phyloP scores from a whole-genome alignment of 2,797 vertebrate species.

The Falco berigora region DNA sequence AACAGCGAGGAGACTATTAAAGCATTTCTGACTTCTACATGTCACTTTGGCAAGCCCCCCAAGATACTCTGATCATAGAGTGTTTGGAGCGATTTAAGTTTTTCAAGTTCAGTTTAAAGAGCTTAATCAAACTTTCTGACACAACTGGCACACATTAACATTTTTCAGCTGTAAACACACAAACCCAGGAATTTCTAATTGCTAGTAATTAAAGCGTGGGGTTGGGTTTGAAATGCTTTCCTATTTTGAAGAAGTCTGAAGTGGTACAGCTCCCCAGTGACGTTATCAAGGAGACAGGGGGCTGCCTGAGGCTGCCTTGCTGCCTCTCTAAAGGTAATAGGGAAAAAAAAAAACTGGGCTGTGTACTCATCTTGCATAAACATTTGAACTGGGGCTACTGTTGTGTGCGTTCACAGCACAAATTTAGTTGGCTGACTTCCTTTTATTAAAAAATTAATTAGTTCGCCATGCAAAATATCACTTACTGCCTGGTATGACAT shows the following conservation, averaged over 20 bases:
- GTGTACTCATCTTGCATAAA: slow-evolving; percentile 6
- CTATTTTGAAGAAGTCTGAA: slow-evolving; percentile 41
- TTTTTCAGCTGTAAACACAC: slow-evolving; percentile 59
- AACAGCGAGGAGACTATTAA: neutral
- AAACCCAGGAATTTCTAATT: slow-evolving; percentile 59
- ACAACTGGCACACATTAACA: slow-evolving; percentile 66
- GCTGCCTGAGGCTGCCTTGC: slow-evolving; percentile 33
- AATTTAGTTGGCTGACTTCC: neutral
- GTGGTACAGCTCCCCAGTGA: slow-evolving; percentile 42
- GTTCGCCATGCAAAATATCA: neutral
- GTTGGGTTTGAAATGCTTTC: slow-evolving; percentile 50
- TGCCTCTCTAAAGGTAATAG: neutral
- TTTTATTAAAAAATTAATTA: neutral
- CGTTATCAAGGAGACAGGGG: neutral
- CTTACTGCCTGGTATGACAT: neutral
- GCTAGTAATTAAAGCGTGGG: slow-evolving; percentile 42
- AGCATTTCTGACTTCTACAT: neutral
- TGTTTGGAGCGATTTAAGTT: slow-evolving; percentile 9
- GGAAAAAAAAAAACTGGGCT: neutral
- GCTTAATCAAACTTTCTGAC: slow-evolving; percentile 57
- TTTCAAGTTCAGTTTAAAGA: slow-evolving; percentile 41
- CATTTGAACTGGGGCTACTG: neutral
- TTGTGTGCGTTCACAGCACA: neutral
- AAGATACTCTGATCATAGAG: slow-evolving; percentile 19
- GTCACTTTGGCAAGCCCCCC: slow-evolving; percentile 9